A percentile compares a stretch with the other conserved stretches of the same genome.
Conservation (phyloP, 2,888 invertebrate species). For the Sthenelais limicola region DNA sequence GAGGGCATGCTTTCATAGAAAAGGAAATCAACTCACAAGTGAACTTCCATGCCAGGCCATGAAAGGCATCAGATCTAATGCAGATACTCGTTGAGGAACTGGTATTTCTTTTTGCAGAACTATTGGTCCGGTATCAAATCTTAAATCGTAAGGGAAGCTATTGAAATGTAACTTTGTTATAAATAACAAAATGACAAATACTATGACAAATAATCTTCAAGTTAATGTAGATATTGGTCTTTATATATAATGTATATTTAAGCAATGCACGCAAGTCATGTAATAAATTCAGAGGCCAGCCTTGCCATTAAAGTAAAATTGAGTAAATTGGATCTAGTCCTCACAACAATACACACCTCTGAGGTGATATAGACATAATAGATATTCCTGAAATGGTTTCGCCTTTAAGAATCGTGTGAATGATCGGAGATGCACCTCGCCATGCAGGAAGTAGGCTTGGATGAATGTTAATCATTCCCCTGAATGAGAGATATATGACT, state of each 20-base stretch:
- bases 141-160: conserved; percentile 46
- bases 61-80: conserved; percentile 55
- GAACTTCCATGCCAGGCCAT: conserved; percentile 60
- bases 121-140: conserved; percentile 69
- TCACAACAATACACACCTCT: conserved; percentile 67
- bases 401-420: conserved; percentile 87
- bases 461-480: conserved; percentile 93
- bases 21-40: conserved; percentile 57
- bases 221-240: no score
- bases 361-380: conserved; percentile 84
- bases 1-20: no score
- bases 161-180: not conserved
- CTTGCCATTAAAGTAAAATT: no score
- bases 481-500: conserved; percentile 45
- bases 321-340: no score
- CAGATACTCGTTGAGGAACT: conserved; percentile 56
- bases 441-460: conserved; percentile 92
- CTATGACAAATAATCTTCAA: no score
- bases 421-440: conserved; percentile 94
- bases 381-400: conserved; percentile 87
- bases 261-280: no score
- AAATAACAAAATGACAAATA: conserved; percentile 25
- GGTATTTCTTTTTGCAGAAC: conserved; percentile 57
- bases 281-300: no score
- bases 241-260: no score